Conservation (phyloP, 2,113 vertebrate species). For the Cephalopholis sonnerati region DNA sequence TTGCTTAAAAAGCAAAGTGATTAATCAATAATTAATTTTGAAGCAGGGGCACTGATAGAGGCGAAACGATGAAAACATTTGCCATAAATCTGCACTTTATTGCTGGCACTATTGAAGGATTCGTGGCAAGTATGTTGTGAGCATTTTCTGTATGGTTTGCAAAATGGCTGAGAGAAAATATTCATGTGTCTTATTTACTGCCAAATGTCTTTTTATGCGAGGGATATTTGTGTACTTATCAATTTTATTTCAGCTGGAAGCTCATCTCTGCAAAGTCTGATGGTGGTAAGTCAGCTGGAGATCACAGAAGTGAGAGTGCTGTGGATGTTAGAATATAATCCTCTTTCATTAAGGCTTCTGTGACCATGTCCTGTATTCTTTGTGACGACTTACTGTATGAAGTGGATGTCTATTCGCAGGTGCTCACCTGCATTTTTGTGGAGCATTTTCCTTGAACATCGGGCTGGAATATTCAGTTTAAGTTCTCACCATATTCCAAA, state of each 20-base stretch:
- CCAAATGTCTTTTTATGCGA: conserved; percentile 65
- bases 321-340: conserved; percentile 30
- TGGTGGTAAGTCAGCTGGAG: conserved; percentile 41
- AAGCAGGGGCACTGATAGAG: conserved; percentile 83
- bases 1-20: conserved; percentile 88
- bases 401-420: conserved; percentile 1
- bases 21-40: conserved; percentile 92
- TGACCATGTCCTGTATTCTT: conserved; percentile 20
- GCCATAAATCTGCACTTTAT: conserved; percentile 87
- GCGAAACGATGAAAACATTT: conserved; percentile 85
- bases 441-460: background rate
- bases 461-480: background rate
- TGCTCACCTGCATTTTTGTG: background rate
- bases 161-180: conserved; percentile 72
- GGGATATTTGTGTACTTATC: conserved; percentile 78
- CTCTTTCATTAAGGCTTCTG: conserved; percentile 28
- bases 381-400: conserved; percentile 14
- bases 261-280: conserved; percentile 49
- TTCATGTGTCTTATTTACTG: conserved; percentile 75
- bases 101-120: conserved; percentile 77
- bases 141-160: conserved; percentile 71
- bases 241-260: conserved; percentile 69
- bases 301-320: conserved; percentile 36
- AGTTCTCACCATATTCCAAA: background rate
- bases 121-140: conserved; percentile 76